Percentiles rank a stretch among this genome's conserved stretches.
Evolutionary conservation across 2,888 invertebrate genomes (phyloP).

Genomic region (Perdita meconis): DNA sequence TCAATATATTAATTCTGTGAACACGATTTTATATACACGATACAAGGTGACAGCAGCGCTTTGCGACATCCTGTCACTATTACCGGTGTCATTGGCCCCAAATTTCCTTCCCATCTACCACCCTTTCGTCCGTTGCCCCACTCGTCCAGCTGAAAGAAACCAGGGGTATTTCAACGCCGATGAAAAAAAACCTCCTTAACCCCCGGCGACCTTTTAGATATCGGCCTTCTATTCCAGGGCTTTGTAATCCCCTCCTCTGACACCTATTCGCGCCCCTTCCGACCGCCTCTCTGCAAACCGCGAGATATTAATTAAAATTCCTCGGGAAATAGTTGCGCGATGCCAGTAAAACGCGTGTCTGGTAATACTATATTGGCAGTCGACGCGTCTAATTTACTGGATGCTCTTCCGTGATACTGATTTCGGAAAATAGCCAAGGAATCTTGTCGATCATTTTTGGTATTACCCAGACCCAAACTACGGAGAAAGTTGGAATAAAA

Average conservation of each 20-base stretch:
- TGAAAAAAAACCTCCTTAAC: conserved; percentile 44
- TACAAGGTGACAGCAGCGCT: conserved; percentile 13
- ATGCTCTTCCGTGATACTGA: not conserved
- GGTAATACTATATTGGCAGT: conserved; percentile 1
- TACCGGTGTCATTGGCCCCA: conserved; percentile 15
- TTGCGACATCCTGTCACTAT: conserved; percentile 1
- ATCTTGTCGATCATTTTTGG: not conserved
- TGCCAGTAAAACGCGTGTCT: conserved; percentile 1
- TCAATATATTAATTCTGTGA: too few species aligned
- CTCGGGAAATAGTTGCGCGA: conserved; percentile 70
- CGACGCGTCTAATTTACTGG: conserved; percentile 34
- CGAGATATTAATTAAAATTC: conserved; percentile 80
- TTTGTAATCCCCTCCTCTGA: conserved; percentile 34
- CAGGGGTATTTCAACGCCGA: conserved; percentile 37
- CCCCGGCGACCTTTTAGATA: conserved; percentile 47
- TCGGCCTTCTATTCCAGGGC: conserved; percentile 64
- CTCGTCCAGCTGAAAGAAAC: conserved; percentile 19
- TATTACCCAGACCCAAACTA: too few species aligned
- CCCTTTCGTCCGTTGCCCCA: not conserved
- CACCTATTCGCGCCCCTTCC: conserved; percentile 19
- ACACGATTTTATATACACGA: too few species aligned
- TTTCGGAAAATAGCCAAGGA: not conserved
- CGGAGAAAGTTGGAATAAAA: too few species aligned
- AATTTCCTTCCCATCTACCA: not conserved
- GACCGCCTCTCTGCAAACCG: conserved; percentile 49